phyloP scores from a whole-genome alignment of 2,113 vertebrate species.

The Galbula dea region DNA sequence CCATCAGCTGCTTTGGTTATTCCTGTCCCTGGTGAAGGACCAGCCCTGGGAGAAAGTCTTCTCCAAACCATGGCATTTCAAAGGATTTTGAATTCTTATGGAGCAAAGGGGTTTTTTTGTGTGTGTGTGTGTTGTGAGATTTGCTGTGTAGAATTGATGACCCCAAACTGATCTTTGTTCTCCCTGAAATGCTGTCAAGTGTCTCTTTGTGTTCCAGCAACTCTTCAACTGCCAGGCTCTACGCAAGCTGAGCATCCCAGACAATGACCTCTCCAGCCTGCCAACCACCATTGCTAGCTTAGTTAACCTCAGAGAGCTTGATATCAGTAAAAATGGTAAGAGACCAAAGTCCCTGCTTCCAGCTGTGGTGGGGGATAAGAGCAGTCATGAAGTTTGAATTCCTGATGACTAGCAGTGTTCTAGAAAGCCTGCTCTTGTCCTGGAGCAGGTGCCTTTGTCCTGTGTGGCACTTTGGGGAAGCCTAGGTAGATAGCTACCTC shows the following conservation, averaged over 20 bases:
- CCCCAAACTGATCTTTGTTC: too few relatives aligned
- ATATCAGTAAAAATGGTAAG: slow-evolving; percentile 99
- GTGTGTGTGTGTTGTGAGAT: too few relatives aligned
- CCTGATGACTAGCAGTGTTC: accelerated
- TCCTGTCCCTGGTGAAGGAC: too few relatives aligned
- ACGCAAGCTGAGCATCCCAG: slow-evolving; percentile 95
- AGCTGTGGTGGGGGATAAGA: too few relatives aligned
- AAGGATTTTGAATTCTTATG: too few relatives aligned
- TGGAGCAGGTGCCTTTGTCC: neutral
- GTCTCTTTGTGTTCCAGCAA: slow-evolving; percentile 82
- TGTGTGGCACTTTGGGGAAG: neutral
- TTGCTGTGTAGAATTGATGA: too few relatives aligned
- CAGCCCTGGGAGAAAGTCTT: too few relatives aligned
- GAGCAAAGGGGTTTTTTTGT: too few relatives aligned
- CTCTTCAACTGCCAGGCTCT: slow-evolving; percentile 98
- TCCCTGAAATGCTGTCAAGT: neutral
- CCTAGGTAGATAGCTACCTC: neutral
- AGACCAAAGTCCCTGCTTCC: too few relatives aligned
- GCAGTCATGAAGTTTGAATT: neutral
- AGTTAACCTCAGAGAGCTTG: slow-evolving; percentile 96
- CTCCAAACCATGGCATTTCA: too few relatives aligned
- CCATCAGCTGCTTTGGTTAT: too few relatives aligned
- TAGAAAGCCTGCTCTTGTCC: neutral
- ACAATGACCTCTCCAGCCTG: slow-evolving; percentile 96
- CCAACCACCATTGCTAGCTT: slow-evolving; percentile 95